phyloP scores from a whole-genome alignment of 2,113 vertebrate genomes.

The Anarhynchus alexandrinus region DNA sequence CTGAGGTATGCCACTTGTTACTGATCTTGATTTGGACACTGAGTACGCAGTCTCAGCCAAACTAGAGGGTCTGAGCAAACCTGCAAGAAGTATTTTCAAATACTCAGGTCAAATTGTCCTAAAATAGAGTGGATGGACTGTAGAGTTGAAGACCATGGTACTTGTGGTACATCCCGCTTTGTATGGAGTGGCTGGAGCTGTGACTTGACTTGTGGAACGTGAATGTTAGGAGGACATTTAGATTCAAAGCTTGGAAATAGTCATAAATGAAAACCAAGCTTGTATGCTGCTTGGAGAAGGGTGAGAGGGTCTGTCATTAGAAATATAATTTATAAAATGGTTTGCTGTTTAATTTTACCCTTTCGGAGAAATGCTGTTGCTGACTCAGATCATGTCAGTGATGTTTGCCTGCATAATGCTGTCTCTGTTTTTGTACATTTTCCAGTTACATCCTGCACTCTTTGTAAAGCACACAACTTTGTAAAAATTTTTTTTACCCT shows the following conservation, averaged over 20 bases:
- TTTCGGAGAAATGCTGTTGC: not conserved
- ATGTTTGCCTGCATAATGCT: not conserved
- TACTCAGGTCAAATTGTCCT: not conserved
- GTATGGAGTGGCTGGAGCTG: not conserved
- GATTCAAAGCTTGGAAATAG: not conserved
- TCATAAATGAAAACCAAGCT: not conserved
- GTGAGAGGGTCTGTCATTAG: not conserved
- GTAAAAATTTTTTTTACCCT: not conserved
- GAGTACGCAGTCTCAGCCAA: not conserved
- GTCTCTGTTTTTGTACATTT: not conserved
- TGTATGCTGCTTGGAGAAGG: not conserved
- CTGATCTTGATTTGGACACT: not conserved
- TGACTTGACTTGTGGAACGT: not conserved
- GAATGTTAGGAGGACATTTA: not conserved
- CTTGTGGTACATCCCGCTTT: accelerated
- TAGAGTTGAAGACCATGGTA: not conserved
- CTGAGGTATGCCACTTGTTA: not conserved
- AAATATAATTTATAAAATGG: not conserved
- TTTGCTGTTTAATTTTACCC: not conserved
- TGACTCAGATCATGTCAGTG: not conserved
- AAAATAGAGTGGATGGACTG: not conserved
- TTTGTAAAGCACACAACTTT: not conserved
- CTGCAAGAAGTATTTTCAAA: not conserved
- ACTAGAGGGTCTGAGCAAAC: not conserved
- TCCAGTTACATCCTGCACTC: not conserved